Base-by-base conservation (phyloP, 1,140 invertebrate species). In the Penaeus chinensis region DNA sequence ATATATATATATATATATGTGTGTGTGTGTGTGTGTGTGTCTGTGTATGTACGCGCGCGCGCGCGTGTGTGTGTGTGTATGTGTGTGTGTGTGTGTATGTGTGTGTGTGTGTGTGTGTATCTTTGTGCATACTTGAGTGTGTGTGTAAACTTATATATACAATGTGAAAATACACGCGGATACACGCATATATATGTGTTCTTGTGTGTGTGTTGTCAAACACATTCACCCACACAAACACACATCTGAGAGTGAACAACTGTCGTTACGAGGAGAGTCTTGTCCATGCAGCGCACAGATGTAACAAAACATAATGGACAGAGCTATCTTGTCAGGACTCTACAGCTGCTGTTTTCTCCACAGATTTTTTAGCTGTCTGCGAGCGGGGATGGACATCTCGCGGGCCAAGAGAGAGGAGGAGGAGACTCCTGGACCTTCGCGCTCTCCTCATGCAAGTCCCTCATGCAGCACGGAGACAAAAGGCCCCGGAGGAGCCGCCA, bases 351-450 rank as follows among this genome's bases (percentile, higher is more conserved):
- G 5, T 32, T 77, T n/a, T 20, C 32, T 32, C 47, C 66, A 1
- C 69, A 84, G 82, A 65, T 84, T 84, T 60, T n/a, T 60, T 4
- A 24, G 69, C n/a, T 84, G 82, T 19, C 69, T 84, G n/a, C 62
- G 69, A 5, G 82, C 82, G n/a, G 82, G 82, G 11, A 84, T 84
- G 82, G 82, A 84, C 47, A 60, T 84, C 66, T 76, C 82, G 13
- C 66, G 61, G 54, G 82, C 66, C 27, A 37, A 19, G 1, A n/a
- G 69, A 1, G 82, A 83, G 65, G 69, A 84, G 37, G 54, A 54
- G 54, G 54, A 54, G 13, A 42, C 32, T n/a, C 54, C 22, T 1
- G 11, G 42, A 16, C 32, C 54, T n/a, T 32, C 47, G 3, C 69
- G 13, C 27, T 54, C 54, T 54, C 54, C 54, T 54, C 54, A 16